Percentiles rank a stretch among this genome's conserved stretches.
Evolutionary conservation across 2,797 vertebrate genomes (phyloP).

Genomic region (Psittacula echo): DNA sequence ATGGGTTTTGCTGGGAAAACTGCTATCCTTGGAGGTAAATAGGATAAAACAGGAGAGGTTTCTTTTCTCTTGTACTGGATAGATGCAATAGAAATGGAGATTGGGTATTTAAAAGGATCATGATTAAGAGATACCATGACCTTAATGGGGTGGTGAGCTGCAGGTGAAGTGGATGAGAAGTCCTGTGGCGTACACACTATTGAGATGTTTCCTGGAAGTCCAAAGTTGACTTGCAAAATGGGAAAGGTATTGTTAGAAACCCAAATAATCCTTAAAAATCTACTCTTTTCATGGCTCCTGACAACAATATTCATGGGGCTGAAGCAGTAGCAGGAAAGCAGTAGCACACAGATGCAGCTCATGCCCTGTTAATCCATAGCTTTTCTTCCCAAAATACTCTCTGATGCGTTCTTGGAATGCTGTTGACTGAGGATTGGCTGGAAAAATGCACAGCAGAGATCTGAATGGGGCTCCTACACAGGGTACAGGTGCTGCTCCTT

Average conservation of each 20-base stretch:
- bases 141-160: background rate
- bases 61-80: background rate
- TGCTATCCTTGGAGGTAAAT: background rate
- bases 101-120: background rate
- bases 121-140: background rate
- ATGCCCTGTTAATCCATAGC: background rate
- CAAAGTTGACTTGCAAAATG: background rate
- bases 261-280: background rate
- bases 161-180: background rate
- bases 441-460: background rate
- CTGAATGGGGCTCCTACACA: accelerated
- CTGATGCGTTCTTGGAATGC: background rate
- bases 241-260: background rate
- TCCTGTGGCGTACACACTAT: background rate
- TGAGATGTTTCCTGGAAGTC: background rate
- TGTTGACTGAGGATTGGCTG: background rate
- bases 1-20: background rate
- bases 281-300: background rate
- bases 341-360: background rate
- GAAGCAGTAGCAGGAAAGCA: background rate
- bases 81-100: background rate
- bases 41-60: background rate
- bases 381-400: background rate
- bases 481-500: background rate
- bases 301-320: background rate